Evolutionary conservation across 2,888 invertebrate genomes (phyloP).

Genomic region (Hyppa rectilinea): DNA sequence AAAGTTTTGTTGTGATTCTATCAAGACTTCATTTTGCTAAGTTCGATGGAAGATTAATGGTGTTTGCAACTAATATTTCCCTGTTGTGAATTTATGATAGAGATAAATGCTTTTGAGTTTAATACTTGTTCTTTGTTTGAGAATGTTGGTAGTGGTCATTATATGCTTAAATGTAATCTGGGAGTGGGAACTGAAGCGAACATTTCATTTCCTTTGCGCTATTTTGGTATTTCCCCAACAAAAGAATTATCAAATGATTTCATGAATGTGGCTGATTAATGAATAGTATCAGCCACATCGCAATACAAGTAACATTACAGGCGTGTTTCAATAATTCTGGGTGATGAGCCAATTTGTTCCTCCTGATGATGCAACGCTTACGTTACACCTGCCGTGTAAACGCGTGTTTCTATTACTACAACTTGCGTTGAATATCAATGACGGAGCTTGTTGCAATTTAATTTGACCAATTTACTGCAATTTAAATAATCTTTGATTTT

Average conservation of each 20-base stretch:
- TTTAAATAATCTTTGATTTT: conserved; percentile 25
- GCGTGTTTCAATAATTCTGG: conserved; percentile 53
- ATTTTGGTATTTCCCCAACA: conserved; percentile 38
- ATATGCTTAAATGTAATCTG: conserved; percentile 13
- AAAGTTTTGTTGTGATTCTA: conserved; percentile 65
- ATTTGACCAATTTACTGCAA: conserved; percentile 30
- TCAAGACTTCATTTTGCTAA: conserved; percentile 60
- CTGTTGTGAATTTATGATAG: conserved; percentile 32
- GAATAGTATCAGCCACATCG: conserved; percentile 45
- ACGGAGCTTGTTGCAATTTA: conserved; percentile 38
- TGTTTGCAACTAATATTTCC: conserved; percentile 46
- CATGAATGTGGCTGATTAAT: conserved; percentile 39
- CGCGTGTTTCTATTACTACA: conserved; percentile 56
- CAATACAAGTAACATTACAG: conserved; percentile 37
- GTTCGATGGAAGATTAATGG: conserved; percentile 60
- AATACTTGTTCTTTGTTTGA: conserved; percentile 26
- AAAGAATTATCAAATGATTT: conserved; percentile 31
- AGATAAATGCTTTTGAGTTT: conserved; percentile 34
- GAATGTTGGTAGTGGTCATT: conserved; percentile 18
- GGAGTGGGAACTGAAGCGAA: conserved; percentile 19
- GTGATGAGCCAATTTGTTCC: conserved; percentile 63
- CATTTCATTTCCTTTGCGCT: conserved; percentile 20
- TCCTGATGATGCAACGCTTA: conserved; percentile 59
- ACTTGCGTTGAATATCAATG: conserved; percentile 57
- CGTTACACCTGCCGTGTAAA: conserved; percentile 47